Percentiles rank a stretch among this genome's conserved stretches.
Evolutionary conservation across 1,140 invertebrate species (phyloP).

Genomic region (Galleria mellonella): DNA sequence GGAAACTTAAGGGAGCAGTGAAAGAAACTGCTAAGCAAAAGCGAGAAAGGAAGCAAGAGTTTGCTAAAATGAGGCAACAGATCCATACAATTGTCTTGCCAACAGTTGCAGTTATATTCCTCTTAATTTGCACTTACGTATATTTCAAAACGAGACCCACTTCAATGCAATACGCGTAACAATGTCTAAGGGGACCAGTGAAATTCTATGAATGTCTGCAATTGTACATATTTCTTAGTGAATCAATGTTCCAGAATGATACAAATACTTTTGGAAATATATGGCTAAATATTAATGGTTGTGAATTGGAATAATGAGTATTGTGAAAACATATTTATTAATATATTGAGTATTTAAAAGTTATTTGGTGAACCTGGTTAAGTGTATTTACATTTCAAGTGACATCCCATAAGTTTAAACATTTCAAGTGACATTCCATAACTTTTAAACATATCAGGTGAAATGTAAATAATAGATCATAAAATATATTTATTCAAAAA

Average conservation of each 20-base stretch:
- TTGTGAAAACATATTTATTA: no score
- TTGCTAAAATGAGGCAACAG: slow-evolving; percentile 84
- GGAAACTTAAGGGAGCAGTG: slow-evolving; percentile 85
- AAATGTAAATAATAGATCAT: slow-evolving; percentile 31
- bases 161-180: slow-evolving; percentile 58
- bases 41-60: slow-evolving; percentile 87
- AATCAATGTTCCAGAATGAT: no score
- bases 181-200: no score
- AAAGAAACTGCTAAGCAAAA: slow-evolving; percentile 91
- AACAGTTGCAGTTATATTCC: slow-evolving; percentile 78
- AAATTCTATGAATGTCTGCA: no score
- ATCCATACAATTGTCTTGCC: slow-evolving; percentile 85
- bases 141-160: slow-evolving; percentile 84
- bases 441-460: slow-evolving; percentile 23
- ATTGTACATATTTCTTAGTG: no score
- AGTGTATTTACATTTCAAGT: no score
- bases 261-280: no score
- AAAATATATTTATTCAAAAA: slow-evolving; percentile 8
- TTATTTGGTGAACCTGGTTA: no score
- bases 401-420: slow-evolving; percentile 2
- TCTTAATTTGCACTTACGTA: slow-evolving; percentile 84
- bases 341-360: no score
- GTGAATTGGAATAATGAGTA: no score
- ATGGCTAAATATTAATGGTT: no score
- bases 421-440: slow-evolving; percentile 7